phyloP scores from a whole-genome alignment of 2,113 vertebrate species.

The Phalacrocorax aristotelis region DNA sequence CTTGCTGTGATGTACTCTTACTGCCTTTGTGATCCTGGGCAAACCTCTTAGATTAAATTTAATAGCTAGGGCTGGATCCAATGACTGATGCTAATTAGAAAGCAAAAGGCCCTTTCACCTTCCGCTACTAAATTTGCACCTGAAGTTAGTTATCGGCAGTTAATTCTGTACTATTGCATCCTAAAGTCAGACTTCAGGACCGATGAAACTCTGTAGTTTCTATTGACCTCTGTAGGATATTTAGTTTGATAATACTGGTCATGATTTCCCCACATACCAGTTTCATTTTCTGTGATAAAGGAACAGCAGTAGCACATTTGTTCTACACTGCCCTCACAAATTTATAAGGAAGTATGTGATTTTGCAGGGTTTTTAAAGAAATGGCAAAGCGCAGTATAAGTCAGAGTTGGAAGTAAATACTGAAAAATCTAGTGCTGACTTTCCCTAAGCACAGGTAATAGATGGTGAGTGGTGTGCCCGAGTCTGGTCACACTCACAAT shows the following conservation, averaged over 20 bases:
- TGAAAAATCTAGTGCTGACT: background rate
- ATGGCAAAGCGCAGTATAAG: background rate
- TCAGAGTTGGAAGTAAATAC: background rate
- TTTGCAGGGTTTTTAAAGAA: background rate
- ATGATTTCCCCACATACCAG: background rate
- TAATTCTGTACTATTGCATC: background rate
- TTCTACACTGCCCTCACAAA: background rate
- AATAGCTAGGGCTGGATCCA: background rate
- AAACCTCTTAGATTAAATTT: conserved; percentile 21
- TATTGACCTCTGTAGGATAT: background rate
- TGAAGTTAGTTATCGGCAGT: background rate
- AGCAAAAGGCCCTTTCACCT: conserved; percentile 33
- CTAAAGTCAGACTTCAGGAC: background rate
- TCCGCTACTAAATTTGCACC: conserved; percentile 33
- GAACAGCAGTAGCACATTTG: background rate
- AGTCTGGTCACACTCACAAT: background rate
- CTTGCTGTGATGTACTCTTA: background rate
- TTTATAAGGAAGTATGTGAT: background rate
- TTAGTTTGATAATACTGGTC: background rate
- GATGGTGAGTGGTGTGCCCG: background rate
- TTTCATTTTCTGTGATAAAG: background rate
- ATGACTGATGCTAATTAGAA: conserved; percentile 30
- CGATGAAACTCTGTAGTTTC: background rate
- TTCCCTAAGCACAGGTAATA: background rate
- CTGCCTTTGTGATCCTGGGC: background rate